Evolutionary conservation across 2,888 invertebrate genomes (phyloP), one percentile per base, ranked within the genome.

Genomic region (Caenorhabditis becei): DNA sequence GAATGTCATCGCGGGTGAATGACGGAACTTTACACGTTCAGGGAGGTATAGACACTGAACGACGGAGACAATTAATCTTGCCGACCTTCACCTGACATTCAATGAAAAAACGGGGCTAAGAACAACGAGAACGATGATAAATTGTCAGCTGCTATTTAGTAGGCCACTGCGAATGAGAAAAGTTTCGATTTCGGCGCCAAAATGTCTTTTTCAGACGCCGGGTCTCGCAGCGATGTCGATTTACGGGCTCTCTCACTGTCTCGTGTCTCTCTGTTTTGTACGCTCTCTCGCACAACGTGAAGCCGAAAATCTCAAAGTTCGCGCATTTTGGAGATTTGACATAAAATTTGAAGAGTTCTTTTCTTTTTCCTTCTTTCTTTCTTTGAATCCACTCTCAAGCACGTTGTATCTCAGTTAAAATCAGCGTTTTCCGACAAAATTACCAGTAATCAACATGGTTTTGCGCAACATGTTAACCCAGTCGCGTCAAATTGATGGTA

Each of bases 121-220:
- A 66, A 53, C 51, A 59, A 65, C 66, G 75, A 66, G 53, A 66
- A 44, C 66, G 47, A 66, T 75, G 75, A 75, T 75, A 75, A 75
- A 66, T 75, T 53, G 44, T 35, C 66, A 74, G 66, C 75, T 66
- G 59, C n/a, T n/a, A n/a, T n/a, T 37, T 65, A 49, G 53, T 63
- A 32, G 63, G 61, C 53, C 70, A 61, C 51, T 51, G n/a, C 32
- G 53, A 26, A 4, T 44, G 54, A 5, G 11, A 41, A 41, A 41
- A 41, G 41, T 14, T 3, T 41, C 16, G 3, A 16, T 41, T 16
- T 10, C 41, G 20, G 20, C 49, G 49, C 49, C 20, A 49, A 49
- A 49, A 53, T 7, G 14, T 54, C 16, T 28, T 28, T 4, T 24
- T 24, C 11, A 8, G 10, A 11, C 51, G 3, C 28, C 28, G 56